These are phyloP conservation scores for Zaprionus taronus DNA, from an alignment of 1,140 invertebrate genomes.

Conservation along the genomic window DNA sequence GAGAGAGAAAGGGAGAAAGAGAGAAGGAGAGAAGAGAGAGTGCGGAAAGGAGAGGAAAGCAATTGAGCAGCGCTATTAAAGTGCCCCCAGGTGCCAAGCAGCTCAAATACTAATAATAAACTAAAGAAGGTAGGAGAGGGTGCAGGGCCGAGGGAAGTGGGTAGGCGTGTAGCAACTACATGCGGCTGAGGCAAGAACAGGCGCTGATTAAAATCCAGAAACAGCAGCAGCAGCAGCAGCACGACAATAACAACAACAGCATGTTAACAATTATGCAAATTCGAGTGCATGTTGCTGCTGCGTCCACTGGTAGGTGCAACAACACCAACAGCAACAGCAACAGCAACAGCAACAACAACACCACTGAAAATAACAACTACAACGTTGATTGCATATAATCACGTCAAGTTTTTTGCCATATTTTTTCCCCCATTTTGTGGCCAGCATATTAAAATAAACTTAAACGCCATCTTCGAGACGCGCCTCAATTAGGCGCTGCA, in stretches of 20 bases:
- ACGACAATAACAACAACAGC: constrained; percentile 67
- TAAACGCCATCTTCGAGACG: constrained; percentile 71
- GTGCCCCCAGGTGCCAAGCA: constrained; percentile 70
- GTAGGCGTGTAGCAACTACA: constrained; percentile 5
- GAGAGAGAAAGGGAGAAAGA: neutral
- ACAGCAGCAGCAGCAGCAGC: constrained; percentile 37
- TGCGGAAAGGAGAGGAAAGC: constrained; percentile 1
- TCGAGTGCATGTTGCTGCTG: constrained; percentile 72
- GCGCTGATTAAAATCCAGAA: constrained; percentile 72
- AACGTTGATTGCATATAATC: constrained; percentile 73
- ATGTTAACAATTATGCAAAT: constrained; percentile 83
- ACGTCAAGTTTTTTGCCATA: constrained; percentile 56
- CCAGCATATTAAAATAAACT: constrained; percentile 69
- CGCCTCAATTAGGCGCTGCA: constrained; percentile 45
- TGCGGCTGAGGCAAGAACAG: constrained; percentile 42
- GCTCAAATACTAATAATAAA: constrained; percentile 63
- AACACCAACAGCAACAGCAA: constrained; percentile 25
- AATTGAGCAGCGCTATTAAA: constrained; percentile 58
- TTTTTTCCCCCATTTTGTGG: constrained; percentile 44
- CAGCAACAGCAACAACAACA: constrained; percentile 15
- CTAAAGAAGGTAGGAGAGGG: neutral
- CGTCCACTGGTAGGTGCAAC: constrained; percentile 40
- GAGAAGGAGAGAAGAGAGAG: neutral
- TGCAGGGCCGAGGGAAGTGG: constrained; percentile 18
- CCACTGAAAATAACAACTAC: constrained; percentile 28